These are phyloP conservation scores for Muscina levida DNA, from an alignment of 2,888 invertebrate species.

Conservation along the genomic window DNA sequence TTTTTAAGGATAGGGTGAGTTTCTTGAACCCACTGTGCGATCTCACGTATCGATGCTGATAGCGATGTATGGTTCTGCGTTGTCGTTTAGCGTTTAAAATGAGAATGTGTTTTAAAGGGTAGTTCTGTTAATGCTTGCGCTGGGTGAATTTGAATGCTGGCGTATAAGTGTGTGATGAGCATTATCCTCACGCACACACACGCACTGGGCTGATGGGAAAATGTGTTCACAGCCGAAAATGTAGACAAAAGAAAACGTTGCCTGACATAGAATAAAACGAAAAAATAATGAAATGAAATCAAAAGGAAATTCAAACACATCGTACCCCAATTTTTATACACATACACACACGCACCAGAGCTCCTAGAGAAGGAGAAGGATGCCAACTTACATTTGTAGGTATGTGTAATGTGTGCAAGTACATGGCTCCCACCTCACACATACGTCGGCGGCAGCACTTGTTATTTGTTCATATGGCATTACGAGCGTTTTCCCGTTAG, in stretches of 20 bases:
- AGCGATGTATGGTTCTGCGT: constrained; percentile 41
- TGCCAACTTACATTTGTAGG: background rate
- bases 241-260: constrained; percentile 53
- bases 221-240: constrained; percentile 36
- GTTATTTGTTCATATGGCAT: constrained; percentile 37
- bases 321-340: constrained; percentile 58
- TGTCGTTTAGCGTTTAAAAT: constrained; percentile 52
- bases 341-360: constrained; percentile 36
- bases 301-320: constrained; percentile 55
- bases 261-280: constrained; percentile 56
- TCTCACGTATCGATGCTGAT: constrained; percentile 37
- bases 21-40: background rate
- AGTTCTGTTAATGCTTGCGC: constrained; percentile 67
- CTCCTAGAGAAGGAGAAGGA: background rate
- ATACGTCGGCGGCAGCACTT: constrained; percentile 17
- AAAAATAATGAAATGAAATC: constrained; percentile 37
- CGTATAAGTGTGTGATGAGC: constrained; percentile 21
- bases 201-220: constrained; percentile 43
- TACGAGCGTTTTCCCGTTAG: constrained; percentile 36
- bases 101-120: constrained; percentile 68
- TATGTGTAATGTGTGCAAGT: background rate
- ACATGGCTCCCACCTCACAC: background rate
- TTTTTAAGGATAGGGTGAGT: too few species aligned
- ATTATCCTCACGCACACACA: constrained; percentile 48
- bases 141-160: constrained; percentile 11